phyloP scores from a whole-genome alignment of 2,888 invertebrate genomes.

The Rhorus exstirpatorius region DNA sequence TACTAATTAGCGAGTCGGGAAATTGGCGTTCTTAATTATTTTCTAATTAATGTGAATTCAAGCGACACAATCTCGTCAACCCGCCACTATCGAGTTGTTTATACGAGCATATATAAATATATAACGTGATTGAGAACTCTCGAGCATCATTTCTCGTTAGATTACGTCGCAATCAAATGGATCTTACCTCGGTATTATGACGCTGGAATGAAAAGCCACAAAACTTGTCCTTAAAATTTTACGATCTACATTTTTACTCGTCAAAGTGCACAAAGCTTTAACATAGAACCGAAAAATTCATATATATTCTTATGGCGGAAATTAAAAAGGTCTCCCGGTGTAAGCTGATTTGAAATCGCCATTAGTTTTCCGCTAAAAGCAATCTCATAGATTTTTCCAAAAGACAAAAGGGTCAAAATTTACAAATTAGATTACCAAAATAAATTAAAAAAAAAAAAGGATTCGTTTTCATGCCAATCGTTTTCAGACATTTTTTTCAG shows the following conservation, averaged over 20 bases:
- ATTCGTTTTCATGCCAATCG: too few species aligned
- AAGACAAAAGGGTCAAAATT: too few species aligned
- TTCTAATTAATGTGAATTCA: conserved; percentile 74
- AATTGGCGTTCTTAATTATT: conserved; percentile 77
- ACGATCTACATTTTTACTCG: too few species aligned
- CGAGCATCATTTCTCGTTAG: neutral
- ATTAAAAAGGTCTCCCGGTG: too few species aligned
- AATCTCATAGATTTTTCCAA: too few species aligned
- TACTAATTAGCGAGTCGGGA: conserved; percentile 77
- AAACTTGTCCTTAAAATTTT: too few species aligned
- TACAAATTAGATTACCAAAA: neutral
- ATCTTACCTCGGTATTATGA: neutral
- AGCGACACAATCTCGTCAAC: conserved; percentile 18
- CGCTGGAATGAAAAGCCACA: neutral
- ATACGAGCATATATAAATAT: neutral
- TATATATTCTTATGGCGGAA: too few species aligned
- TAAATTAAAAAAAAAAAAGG: neutral
- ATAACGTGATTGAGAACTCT: conserved; percentile 16
- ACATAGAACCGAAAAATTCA: too few species aligned
- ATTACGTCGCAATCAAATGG: neutral
- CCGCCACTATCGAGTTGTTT: conserved; percentile 13
- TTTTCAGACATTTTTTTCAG: too few species aligned
- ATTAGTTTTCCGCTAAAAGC: too few species aligned
- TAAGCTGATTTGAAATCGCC: too few species aligned
- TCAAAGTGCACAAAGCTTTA: conserved; percentile 6